These are phyloP conservation scores for Norana najaformis DNA, from an alignment of 2,888 invertebrate genomes.

Conservation along the genomic window DNA sequence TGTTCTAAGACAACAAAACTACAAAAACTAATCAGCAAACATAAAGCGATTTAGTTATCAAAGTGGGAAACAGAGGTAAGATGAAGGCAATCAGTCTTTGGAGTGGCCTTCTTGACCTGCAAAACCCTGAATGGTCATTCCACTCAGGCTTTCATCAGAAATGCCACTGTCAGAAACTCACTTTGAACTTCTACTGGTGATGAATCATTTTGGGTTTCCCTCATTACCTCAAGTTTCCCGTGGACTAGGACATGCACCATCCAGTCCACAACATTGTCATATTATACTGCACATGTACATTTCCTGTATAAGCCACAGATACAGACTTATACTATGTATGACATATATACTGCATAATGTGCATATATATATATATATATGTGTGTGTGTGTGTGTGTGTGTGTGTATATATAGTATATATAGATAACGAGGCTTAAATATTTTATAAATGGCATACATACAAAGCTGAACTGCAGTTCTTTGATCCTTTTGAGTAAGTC, in stretches of 20 bases:
- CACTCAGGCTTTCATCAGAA: background rate
- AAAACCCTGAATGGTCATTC: background rate
- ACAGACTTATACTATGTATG: background rate
- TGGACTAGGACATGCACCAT: background rate
- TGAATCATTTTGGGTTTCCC: background rate
- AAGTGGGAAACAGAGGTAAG: background rate
- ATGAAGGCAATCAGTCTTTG: background rate
- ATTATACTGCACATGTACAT: background rate
- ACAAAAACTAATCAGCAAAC: background rate
- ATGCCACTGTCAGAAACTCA: background rate
- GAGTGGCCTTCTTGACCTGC: background rate
- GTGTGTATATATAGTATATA: background rate
- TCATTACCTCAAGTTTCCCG: background rate
- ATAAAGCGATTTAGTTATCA: background rate
- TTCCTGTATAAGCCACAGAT: background rate
- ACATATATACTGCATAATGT: no score
- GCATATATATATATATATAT: no score
- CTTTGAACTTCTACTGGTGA: background rate
- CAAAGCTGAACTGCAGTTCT: background rate
- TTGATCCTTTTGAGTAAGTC: background rate
- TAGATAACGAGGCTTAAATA: background rate
- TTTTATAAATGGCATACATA: background rate
- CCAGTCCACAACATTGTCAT: background rate
- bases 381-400: no score
- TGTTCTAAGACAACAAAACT: background rate